phyloP scores from a whole-genome alignment of 2,113 vertebrate species.

The Craseonycteris thonglongyai region DNA sequence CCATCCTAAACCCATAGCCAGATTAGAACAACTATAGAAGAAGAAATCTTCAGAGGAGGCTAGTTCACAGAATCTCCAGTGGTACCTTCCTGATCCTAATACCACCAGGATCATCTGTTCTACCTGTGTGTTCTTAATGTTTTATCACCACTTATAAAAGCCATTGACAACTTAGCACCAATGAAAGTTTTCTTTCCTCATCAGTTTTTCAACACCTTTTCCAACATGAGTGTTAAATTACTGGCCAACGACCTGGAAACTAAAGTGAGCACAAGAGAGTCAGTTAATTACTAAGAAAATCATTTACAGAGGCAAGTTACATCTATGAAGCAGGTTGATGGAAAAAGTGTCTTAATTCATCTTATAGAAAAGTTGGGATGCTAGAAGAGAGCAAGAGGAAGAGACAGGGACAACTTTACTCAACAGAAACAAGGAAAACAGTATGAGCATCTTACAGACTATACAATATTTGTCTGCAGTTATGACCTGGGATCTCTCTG shows the following conservation, averaged over 20 bases:
- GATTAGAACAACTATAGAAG: background rate
- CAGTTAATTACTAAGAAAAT: constrained; percentile 15
- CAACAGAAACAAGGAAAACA: background rate
- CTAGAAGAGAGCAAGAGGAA: background rate
- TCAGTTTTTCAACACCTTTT: constrained; percentile 23
- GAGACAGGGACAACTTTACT: background rate
- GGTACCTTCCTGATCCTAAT: background rate
- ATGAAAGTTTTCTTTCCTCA: constrained; percentile 12
- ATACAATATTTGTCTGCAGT: background rate
- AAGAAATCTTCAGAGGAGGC: background rate
- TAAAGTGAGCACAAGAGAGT: background rate
- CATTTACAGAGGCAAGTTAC: background rate
- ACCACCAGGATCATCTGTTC: background rate
- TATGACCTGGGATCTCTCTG: background rate
- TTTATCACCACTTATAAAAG: constrained; percentile 32
- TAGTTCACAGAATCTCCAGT: background rate
- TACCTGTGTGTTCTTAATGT: background rate
- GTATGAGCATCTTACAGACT: background rate
- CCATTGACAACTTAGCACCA: background rate
- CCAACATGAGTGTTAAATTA: background rate
- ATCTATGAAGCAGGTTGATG: background rate
- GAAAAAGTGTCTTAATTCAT: background rate
- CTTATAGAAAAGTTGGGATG: background rate
- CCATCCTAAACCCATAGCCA: background rate
- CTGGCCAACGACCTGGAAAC: constrained; percentile 7